Evolutionary conservation across 2,113 vertebrate genomes (phyloP), one percentile per base, ranked within the genome.

Genomic region (Phylloscopus trochiloides): DNA sequence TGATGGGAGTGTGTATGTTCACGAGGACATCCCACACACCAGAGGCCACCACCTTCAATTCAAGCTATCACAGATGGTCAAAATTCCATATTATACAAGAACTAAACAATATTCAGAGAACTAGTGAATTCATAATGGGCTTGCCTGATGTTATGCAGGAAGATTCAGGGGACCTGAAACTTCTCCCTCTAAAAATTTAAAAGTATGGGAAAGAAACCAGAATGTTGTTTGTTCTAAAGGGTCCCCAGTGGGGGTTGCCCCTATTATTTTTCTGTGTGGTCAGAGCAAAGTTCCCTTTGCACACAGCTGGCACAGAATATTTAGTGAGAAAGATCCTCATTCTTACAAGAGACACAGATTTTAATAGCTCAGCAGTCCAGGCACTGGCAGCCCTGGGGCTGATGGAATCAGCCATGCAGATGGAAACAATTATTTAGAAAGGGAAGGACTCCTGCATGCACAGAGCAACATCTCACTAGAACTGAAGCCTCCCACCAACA

Each of bases 381-480:
- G 92, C 82, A 25, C 70, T 17, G 57, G 71, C 66, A 82, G 93
- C 88, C 66, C 61, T 10, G 26, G 86, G 71, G 79, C 58, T 25
- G n/a, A 89, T 51, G 55, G 92, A 88, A 85, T 62, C 77, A 84
- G 67, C 78, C 36, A 9, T 63, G 67, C 96, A 96, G 93, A 96
- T 97, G 96, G 94, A 95, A 97, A 92, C 65, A 90, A 96, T 96
- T 96, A 96, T 92, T 94, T 93, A 77, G 92, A 72, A 94, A 62
- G 88, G 90, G 82, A 95, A 92, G 75, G 55, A 90, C 63, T 95
- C 85, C 93, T 88, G 90, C 92, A 86, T 61, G 57, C 85, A 86
- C 3, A 1, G 55, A 92, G 75, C 88, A 94, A 91, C 87, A 88
- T 96, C 90, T 94, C 84, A 40, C 59, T 92, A 31, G 59, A 88